phyloP scores from a whole-genome alignment of 2,888 invertebrate species.

The Agonum fuliginosum region DNA sequence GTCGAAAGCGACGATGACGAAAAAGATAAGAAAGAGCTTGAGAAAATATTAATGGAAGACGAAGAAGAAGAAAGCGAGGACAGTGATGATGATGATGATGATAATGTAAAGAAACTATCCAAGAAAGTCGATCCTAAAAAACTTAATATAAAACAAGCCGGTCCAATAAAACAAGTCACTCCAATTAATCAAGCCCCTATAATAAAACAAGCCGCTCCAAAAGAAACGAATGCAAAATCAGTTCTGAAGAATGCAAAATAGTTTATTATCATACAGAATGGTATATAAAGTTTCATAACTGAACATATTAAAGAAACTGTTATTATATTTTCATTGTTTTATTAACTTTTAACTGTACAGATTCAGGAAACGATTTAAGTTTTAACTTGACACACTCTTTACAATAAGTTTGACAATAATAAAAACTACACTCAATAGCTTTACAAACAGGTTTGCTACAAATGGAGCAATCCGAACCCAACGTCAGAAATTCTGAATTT shows the following conservation, averaged over 20 bases:
- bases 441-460: constrained; percentile 85
- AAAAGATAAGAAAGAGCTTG: constrained; percentile 64
- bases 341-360: constrained; percentile 80
- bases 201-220: too few species aligned
- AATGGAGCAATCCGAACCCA: constrained; percentile 84
- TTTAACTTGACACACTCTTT: constrained; percentile 79
- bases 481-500: constrained; percentile 83
- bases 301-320: not conserved
- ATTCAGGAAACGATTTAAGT: constrained; percentile 79
- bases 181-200: too few species aligned
- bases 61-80: constrained; percentile 58
- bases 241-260: too few species aligned
- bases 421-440: constrained; percentile 85
- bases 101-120: too few species aligned
- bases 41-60: too few species aligned
- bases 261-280: too few species aligned
- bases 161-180: too few species aligned
- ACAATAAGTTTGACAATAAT: constrained; percentile 85
- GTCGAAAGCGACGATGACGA: constrained; percentile 70
- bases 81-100: not conserved
- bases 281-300: too few species aligned
- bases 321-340: constrained; percentile 67
- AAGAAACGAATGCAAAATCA: too few species aligned
- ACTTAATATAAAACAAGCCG: too few species aligned
- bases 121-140: too few species aligned